Evolutionary conservation across 2,113 vertebrate genomes (phyloP).

Genomic region (Theristicus caerulescens): DNA sequence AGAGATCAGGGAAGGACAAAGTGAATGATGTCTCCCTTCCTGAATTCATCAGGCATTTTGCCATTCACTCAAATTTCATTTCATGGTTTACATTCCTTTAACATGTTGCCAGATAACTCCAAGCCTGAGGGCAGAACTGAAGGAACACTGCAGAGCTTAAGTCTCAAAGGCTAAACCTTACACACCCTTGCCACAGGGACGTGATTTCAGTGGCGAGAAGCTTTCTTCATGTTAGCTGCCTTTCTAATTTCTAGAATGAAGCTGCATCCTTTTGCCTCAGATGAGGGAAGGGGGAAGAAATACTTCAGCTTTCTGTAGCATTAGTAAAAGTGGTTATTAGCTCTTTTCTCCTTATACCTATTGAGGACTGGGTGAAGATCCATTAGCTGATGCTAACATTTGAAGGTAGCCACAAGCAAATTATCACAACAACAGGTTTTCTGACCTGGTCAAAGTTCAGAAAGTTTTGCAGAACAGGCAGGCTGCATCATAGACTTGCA

Average conservation of each 20-base stretch:
- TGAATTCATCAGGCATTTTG: not conserved
- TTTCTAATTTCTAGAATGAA: not conserved
- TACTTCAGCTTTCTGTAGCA: not conserved
- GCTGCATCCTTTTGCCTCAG: not conserved
- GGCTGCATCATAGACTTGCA: not conserved
- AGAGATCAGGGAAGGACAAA: not conserved
- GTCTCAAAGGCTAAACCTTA: not conserved
- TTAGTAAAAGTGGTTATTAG: not conserved
- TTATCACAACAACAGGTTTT: not conserved
- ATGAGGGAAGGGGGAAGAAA: not conserved
- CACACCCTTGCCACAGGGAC: not conserved
- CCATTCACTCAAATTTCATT: not conserved
- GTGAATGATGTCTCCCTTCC: not conserved
- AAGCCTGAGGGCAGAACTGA: not conserved
- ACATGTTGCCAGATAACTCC: not conserved
- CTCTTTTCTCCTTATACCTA: not conserved
- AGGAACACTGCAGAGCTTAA: not conserved
- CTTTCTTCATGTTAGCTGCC: not conserved
- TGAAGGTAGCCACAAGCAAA: not conserved
- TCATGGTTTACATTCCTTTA: not conserved
- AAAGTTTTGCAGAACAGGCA: not conserved
- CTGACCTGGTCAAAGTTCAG: not conserved
- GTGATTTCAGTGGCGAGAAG: not conserved
- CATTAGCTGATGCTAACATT: not conserved
- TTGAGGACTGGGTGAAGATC: not conserved